Conservation (phyloP, 2,113 vertebrate species). For the Glaucomys volans region DNA sequence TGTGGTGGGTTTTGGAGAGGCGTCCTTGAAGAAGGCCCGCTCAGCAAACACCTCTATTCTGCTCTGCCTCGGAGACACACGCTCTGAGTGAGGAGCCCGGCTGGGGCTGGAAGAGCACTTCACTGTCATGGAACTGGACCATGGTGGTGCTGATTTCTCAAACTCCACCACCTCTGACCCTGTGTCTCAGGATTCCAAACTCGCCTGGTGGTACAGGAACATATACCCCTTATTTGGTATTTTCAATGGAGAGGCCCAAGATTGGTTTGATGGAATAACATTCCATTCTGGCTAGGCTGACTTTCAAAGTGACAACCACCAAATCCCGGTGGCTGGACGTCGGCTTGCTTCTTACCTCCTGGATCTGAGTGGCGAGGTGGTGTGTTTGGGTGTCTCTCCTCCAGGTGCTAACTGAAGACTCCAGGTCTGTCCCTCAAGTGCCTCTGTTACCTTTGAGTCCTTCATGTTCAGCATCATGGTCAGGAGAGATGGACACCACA, state of each 20-base stretch:
- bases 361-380: neutral
- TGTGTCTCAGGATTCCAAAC: neutral
- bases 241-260: neutral
- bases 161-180: neutral
- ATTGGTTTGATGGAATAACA: neutral
- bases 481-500: neutral
- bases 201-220: neutral
- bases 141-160: neutral
- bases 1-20: neutral
- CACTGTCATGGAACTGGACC: neutral
- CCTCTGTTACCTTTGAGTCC: neutral
- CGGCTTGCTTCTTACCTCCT: neutral
- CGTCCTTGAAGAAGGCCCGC: neutral
- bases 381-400: neutral
- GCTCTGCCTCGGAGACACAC: accelerated
- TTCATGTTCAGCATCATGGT: neutral
- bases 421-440: neutral
- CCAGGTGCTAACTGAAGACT: neutral
- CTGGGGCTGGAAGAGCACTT: neutral
- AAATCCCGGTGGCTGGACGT: neutral
- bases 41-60: neutral
- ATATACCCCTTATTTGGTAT: neutral
- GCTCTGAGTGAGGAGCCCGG: neutral
- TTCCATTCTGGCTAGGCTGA: neutral
- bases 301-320: neutral